phyloP scores from a whole-genome alignment of 1,140 invertebrate genomes.

The Heliconius hermathena region DNA sequence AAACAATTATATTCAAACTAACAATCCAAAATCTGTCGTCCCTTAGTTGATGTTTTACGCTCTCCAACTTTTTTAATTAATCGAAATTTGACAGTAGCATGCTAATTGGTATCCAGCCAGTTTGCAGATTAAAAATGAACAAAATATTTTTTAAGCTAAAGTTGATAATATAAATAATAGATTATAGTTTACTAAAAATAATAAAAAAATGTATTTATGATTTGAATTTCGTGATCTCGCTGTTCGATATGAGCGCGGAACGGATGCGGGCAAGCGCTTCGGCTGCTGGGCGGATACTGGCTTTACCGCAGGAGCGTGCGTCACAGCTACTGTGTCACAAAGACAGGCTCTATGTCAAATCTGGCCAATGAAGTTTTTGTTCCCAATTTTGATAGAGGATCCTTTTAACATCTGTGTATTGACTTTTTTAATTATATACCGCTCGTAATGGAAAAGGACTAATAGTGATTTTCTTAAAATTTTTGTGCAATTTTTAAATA shows the following conservation, averaged over 20 bases:
- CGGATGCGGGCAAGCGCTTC: slow-evolving; percentile 50
- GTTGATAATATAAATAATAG: background rate
- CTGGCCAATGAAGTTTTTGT: slow-evolving; percentile 38
- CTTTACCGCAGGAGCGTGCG: slow-evolving; percentile 74
- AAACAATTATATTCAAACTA: slow-evolving; percentile 25
- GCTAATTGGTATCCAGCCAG: slow-evolving; percentile 7
- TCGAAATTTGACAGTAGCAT: slow-evolving; percentile 21
- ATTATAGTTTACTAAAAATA: slow-evolving; percentile 20
- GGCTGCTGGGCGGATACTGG: slow-evolving; percentile 61
- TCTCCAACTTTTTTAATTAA: slow-evolving; percentile 31
- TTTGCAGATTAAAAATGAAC: background rate
- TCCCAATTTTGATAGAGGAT: slow-evolving; percentile 22
- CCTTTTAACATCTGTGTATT: background rate
- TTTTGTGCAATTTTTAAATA: background rate
- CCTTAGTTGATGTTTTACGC: slow-evolving; percentile 21
- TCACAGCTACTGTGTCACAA: slow-evolving; percentile 63
- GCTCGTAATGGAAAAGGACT: too few relatives aligned
- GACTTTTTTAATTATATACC: background rate
- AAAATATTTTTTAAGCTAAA: background rate
- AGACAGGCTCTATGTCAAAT: slow-evolving; percentile 60
- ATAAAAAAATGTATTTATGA: slow-evolving; percentile 7
- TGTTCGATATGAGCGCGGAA: slow-evolving; percentile 19
- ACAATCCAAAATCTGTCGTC: slow-evolving; percentile 20
- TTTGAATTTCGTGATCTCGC: slow-evolving; percentile 32
- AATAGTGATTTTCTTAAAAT: too few relatives aligned